Evolutionary conservation across 2,113 vertebrate genomes (phyloP).

Genomic region (Cynoglossus semilaevis): DNA sequence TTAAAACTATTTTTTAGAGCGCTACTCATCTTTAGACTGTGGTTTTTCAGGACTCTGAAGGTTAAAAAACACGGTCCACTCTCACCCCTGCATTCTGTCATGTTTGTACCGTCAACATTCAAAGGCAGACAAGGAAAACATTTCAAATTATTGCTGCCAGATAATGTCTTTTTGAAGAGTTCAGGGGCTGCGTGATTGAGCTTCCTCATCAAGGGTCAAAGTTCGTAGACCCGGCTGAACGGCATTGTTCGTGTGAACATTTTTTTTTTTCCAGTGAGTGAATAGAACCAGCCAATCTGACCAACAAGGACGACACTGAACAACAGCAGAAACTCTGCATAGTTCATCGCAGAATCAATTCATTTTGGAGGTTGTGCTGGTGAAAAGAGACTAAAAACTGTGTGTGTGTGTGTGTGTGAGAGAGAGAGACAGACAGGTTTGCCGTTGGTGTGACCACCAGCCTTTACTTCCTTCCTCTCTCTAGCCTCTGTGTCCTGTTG

Average conservation of each 20-base stretch:
- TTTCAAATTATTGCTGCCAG: background rate
- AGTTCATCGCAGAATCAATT: conserved; percentile 8
- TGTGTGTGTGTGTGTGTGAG: conserved; percentile 10
- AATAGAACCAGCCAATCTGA: conserved; percentile 9
- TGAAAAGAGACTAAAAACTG: conserved; percentile 28
- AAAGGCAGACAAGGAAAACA: background rate
- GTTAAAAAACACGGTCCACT: background rate
- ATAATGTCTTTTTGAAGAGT: background rate
- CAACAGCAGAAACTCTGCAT: conserved; percentile 5
- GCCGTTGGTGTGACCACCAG: conserved; percentile 68
- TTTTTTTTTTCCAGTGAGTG: conserved; percentile 15
- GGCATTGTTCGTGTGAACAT: conserved; percentile 3
- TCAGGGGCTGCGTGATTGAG: background rate
- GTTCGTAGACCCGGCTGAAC: background rate
- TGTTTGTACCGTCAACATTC: background rate
- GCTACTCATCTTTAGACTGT: too few species aligned
- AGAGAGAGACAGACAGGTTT: conserved; percentile 47
- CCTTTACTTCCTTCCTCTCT: conserved; percentile 72
- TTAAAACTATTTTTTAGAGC: too few species aligned
- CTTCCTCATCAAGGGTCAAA: background rate
- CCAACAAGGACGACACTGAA: conserved; percentile 4
- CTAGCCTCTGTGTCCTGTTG: conserved; percentile 70
- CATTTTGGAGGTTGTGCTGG: conserved; percentile 13
- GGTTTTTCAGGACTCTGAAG: background rate
- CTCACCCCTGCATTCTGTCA: background rate